A percentile compares a stretch with the other conserved stretches of the same genome.
Evolutionary conservation across 2,888 invertebrate genomes (phyloP).

Genomic region (Celastrina argiolus): DNA sequence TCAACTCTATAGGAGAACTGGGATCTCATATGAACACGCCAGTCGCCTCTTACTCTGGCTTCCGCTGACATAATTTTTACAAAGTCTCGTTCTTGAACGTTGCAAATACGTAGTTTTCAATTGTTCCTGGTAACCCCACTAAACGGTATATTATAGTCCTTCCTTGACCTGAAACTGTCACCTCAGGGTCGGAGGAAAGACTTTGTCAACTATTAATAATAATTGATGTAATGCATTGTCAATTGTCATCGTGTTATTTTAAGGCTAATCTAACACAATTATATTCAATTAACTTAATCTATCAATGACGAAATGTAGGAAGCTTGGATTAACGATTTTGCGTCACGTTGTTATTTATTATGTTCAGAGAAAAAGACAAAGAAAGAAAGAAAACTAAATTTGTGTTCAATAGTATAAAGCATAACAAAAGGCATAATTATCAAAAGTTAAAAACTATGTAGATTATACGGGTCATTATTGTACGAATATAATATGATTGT

Average conservation of each 20-base stretch:
- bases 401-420: too few relatives aligned
- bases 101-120: too few relatives aligned
- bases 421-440: too few relatives aligned
- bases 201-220: background rate
- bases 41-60: too few relatives aligned
- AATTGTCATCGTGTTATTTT: background rate
- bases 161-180: background rate
- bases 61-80: too few relatives aligned
- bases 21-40: too few relatives aligned
- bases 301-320: background rate
- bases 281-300: background rate
- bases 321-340: background rate
- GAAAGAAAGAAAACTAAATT: background rate
- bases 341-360: background rate
- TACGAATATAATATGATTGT: too few relatives aligned
- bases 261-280: background rate
- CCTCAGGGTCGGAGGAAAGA: background rate
- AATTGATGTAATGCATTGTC: slow-evolving; percentile 1
- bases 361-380: background rate
- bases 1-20: too few relatives aligned
- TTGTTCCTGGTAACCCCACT: too few relatives aligned
- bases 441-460: too few relatives aligned
- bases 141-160: background rate
- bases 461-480: too few relatives aligned
- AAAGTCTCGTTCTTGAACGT: too few relatives aligned